phyloP scores from a whole-genome alignment of 2,797 vertebrate species.

The Tenualosa thibaudeaui region DNA sequence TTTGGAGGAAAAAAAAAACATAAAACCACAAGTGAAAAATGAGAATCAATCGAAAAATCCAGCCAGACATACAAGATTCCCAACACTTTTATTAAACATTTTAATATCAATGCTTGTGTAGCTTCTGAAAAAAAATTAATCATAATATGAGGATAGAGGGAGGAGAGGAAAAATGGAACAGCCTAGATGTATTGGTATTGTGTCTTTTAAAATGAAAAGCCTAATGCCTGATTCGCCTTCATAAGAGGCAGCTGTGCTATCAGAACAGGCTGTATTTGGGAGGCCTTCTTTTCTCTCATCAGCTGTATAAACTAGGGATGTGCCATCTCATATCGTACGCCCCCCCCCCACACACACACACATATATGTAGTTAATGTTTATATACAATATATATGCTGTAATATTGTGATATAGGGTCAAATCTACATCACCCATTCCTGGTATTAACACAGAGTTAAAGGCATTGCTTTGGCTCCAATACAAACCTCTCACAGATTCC shows the following conservation, averaged over 20 bases:
- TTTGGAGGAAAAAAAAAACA: constrained; percentile 44
- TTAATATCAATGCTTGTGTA: constrained; percentile 58
- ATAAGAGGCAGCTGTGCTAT: constrained; percentile 37
- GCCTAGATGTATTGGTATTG: constrained; percentile 34
- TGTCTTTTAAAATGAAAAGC: constrained; percentile 28
- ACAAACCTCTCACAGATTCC: neutral
- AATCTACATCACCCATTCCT: too few relatives aligned
- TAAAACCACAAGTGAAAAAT: constrained; percentile 52
- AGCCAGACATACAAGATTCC: constrained; percentile 48
- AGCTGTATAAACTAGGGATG: neutral
- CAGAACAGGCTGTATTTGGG: constrained; percentile 36
- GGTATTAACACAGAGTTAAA: neutral
- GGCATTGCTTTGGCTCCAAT: neutral
- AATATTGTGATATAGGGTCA: too few relatives aligned
- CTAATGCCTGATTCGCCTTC: constrained; percentile 4
- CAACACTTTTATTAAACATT: constrained; percentile 57
- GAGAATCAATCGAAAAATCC: constrained; percentile 51
- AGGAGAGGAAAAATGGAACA: constrained; percentile 18
- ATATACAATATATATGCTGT: too few relatives aligned
- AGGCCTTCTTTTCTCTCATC: neutral
- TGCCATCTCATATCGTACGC: too few relatives aligned
- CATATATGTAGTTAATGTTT: too few relatives aligned
- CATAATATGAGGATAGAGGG: constrained; percentile 37
- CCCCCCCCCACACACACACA: too few relatives aligned
- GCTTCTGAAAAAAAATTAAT: constrained; percentile 42